A percentile compares a stretch with the other conserved stretches of the same genome.
These are phyloP conservation scores for Saccostrea cuccullata DNA, from an alignment of 1,140 invertebrate genomes.

Conservation along the genomic window DNA sequence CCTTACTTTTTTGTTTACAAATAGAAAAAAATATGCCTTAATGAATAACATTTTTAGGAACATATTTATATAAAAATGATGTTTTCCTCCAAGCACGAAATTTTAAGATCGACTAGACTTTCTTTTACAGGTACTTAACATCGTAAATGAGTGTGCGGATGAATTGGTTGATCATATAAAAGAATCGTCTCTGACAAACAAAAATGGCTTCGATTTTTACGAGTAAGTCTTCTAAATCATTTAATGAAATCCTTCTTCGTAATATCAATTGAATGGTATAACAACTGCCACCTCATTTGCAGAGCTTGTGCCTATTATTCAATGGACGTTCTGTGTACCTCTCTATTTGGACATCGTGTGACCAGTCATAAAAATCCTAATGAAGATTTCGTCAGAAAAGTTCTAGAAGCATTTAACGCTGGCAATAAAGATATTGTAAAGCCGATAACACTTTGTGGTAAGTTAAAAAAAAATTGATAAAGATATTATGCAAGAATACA, in stretches of 20 bases:
- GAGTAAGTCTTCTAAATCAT: not conserved
- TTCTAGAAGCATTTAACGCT: slow-evolving; percentile 39
- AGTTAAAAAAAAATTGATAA: not conserved
- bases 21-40: no score
- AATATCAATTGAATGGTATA: no score
- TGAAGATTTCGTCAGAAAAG: not conserved
- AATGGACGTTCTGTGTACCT: slow-evolving; percentile 1
- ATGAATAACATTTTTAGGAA: no score
- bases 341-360: not conserved
- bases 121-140: not conserved
- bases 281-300: no score
- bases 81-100: no score
- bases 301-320: not conserved
- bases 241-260: not conserved
- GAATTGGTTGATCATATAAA: slow-evolving; percentile 5
- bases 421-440: slow-evolving; percentile 28
- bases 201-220: slow-evolving; percentile 16
- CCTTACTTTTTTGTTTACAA: no score
- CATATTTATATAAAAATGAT: no score
- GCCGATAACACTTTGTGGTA: slow-evolving; percentile 38
- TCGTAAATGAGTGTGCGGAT: not conserved
- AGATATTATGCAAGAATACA: no score
- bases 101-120: not conserved
- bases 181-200: not conserved
- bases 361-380: not conserved